These are phyloP conservation scores for Lordiphosa clarofinis DNA, from an alignment of 1,140 invertebrate species.

Conservation along the genomic window DNA sequence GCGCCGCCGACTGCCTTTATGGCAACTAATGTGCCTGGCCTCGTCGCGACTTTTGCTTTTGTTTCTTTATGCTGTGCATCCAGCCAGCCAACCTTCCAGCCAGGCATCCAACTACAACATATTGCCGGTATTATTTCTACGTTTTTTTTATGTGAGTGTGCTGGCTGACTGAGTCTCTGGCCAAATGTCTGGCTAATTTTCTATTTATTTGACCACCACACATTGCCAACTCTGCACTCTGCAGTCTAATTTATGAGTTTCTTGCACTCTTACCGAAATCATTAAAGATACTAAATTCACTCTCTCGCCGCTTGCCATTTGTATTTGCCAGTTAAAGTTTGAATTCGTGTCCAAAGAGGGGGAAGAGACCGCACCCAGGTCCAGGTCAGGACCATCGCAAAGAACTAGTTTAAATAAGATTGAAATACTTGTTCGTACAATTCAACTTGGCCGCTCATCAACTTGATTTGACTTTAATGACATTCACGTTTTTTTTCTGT, in stretches of 20 bases:
- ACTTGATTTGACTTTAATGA: slow-evolving; percentile 57
- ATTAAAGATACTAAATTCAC: slow-evolving; percentile 26
- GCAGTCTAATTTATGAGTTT: slow-evolving; percentile 69
- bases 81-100: too few relatives aligned
- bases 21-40: slow-evolving; percentile 49
- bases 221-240: slow-evolving; percentile 21
- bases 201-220: slow-evolving; percentile 72
- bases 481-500: slow-evolving; percentile 48
- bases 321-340: slow-evolving; percentile 51
- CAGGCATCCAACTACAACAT: slow-evolving; percentile 10
- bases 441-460: slow-evolving; percentile 41
- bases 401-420: slow-evolving; percentile 59
- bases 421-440: slow-evolving; percentile 1
- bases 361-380: slow-evolving; percentile 48
- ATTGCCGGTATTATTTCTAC: slow-evolving; percentile 56
- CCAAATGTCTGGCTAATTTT: slow-evolving; percentile 72
- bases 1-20: slow-evolving; percentile 23
- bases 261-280: slow-evolving; percentile 51
- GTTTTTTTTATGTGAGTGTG: slow-evolving; percentile 32
- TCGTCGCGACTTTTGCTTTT: slow-evolving; percentile 20
- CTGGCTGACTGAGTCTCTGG: slow-evolving; percentile 36
- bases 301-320: slow-evolving; percentile 10
- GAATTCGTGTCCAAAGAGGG: slow-evolving; percentile 41
- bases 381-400: slow-evolving; percentile 1
- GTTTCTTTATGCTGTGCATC: slow-evolving; percentile 29